A percentile compares a stretch with the other conserved stretches of the same genome.
phyloP scores from a whole-genome alignment of 2,888 invertebrate genomes.

The Hypena proboscidalis region DNA sequence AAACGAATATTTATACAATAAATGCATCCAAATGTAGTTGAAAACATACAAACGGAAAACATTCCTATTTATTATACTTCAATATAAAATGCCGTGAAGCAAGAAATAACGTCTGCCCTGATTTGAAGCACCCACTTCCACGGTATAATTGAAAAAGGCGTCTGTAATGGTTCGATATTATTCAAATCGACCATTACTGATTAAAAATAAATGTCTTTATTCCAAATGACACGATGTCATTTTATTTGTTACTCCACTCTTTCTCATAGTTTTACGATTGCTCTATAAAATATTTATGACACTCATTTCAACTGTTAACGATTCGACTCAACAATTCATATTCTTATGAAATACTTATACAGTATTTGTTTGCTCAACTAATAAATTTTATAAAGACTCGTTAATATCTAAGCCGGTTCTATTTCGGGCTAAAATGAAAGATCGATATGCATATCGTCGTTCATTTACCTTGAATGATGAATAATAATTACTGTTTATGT shows the following conservation, averaged over 20 bases:
- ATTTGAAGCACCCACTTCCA: conserved; percentile 12
- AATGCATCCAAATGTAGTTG: no score
- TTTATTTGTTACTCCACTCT: conserved; percentile 60
- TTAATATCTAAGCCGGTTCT: conserved; percentile 67
- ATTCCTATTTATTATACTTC: no score
- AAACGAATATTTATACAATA: no score
- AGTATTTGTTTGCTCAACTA: conserved; percentile 65
- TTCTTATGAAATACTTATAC: conserved; percentile 72
- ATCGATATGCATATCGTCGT: conserved; percentile 72
- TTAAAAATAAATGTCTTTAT: conserved; percentile 40
- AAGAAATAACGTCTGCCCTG: conserved; percentile 9
- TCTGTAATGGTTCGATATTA: conserved; percentile 21
- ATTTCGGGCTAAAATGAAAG: conserved; percentile 71
- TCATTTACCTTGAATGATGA: conserved; percentile 79
- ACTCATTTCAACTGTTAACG: conserved; percentile 73
- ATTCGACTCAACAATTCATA: conserved; percentile 75
- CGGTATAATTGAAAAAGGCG: conserved; percentile 11
- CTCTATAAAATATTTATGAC: conserved; percentile 77
- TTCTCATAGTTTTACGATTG: conserved; percentile 71
- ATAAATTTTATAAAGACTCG: conserved; percentile 68
- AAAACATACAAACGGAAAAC: no score
- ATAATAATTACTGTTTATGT: conserved; percentile 70
- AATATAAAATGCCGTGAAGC: not conserved
- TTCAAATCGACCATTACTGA: conserved; percentile 33
- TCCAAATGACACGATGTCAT: conserved; percentile 74